These are phyloP conservation scores for Drosophila borealis DNA, from an alignment of 2,888 invertebrate species.

Conservation along the genomic window DNA sequence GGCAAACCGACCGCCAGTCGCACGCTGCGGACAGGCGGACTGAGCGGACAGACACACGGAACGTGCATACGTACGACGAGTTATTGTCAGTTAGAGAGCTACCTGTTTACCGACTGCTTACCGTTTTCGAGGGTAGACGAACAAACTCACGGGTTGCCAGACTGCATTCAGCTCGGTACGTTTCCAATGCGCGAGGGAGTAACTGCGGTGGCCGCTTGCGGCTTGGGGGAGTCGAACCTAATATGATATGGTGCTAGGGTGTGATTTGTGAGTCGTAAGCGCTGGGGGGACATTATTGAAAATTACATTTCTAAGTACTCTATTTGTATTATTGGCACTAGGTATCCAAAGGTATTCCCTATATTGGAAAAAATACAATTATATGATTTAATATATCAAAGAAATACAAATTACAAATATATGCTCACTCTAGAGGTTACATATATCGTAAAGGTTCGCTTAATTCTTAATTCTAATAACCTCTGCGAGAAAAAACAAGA, in stretches of 20 bases:
- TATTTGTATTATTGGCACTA: neutral
- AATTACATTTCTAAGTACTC: neutral
- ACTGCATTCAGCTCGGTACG: slow-evolving; percentile 46
- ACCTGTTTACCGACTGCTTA: slow-evolving; percentile 81
- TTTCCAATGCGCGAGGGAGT: slow-evolving; percentile 37
- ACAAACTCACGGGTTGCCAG: slow-evolving; percentile 64
- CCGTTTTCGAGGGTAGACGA: slow-evolving; percentile 67
- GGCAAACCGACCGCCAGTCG: slow-evolving; percentile 71
- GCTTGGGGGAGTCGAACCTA: slow-evolving; percentile 1
- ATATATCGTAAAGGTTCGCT: no score
- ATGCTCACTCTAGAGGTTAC: no score
- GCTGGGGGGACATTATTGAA: neutral
- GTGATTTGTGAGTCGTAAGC: neutral
- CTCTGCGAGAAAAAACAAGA: no score
- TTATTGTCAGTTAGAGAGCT: slow-evolving; percentile 81
- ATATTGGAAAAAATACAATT: no score
- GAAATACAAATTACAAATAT: no score
- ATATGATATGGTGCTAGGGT: slow-evolving; percentile 1
- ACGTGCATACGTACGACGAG: slow-evolving; percentile 79
- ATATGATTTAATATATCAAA: no score
- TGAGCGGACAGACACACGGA: slow-evolving; percentile 58
- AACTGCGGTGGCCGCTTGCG: slow-evolving; percentile 34
- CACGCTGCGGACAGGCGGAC: slow-evolving; percentile 69
- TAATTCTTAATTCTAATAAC: no score
- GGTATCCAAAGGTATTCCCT: no score